Base-by-base conservation (phyloP, 2,113 vertebrate species). In the Malurus alboscapulatus region DNA sequence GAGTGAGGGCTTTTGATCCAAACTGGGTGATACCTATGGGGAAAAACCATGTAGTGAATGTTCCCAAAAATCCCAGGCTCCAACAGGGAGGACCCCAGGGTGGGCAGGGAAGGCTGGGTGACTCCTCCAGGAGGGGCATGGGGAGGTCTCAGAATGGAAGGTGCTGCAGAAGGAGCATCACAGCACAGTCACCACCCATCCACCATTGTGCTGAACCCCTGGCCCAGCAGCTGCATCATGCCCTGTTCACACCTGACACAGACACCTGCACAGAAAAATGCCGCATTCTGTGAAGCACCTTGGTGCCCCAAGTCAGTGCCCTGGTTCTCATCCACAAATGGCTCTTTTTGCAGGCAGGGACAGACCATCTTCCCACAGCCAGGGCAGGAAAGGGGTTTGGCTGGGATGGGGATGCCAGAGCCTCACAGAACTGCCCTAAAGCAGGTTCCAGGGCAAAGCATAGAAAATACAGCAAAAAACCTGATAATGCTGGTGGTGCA, bases 201-300 rank as follows among this genome's bases (percentile, higher is more conserved):
- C 0, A 38, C 42, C 32, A 44, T 2, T 0, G 0, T 5, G 12
- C 74, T 14, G 54, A 30, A 55, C 14, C 44, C 59, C 44, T 18
- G 21, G 59, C 65, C 29, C 82, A 32, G 72, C 59, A 45, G 61
- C 51, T 19, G 63, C 63, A 53, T 1, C 69, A 15, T 13, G 58
- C 32, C 59, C 51, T 6, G 9, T 2, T 63, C 59, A 24, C 42
- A 32, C 27, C 10, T 8, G 12, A 21, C n/a, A 40, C 0, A 3
- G 40, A 40, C 53, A 38, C 44, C 40, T 34, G 62, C 44, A 34
- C 32, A 8, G 12, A 69, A 47, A 80, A 51, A 34, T 7, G 25
- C 51, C 9, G 2, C 25, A 30, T 18, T 47, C 24, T 17, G 1
- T 8, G 27, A 42, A 45, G 59, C 17, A 62, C n/a, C 8, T 58